Percentiles rank a stretch among this genome's conserved stretches.
Evolutionary conservation across 2,888 invertebrate species (phyloP).

Genomic region (Nomada goodeniana): DNA sequence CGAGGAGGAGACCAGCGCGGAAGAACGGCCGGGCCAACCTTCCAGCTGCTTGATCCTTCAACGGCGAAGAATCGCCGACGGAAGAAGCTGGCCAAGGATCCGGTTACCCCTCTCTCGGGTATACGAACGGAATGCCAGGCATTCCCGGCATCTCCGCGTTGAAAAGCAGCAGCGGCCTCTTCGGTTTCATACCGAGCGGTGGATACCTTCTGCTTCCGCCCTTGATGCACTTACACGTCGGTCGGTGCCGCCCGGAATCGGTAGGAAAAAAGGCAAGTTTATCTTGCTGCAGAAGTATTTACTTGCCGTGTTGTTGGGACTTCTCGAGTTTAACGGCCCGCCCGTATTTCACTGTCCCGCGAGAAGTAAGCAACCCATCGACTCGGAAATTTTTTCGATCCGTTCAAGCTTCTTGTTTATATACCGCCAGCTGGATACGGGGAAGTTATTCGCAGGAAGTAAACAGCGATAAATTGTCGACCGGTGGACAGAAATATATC

Average conservation of each 20-base stretch:
- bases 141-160: constrained; percentile 68
- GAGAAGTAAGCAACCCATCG: background rate
- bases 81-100: constrained; percentile 54
- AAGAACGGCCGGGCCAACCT: constrained; percentile 30
- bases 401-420: background rate
- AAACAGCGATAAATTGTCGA: constrained; percentile 14
- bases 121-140: constrained; percentile 69
- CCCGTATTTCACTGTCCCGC: constrained; percentile 2
- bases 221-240: constrained; percentile 48
- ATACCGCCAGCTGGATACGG: background rate
- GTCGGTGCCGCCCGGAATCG: constrained; percentile 1
- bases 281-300: constrained; percentile 28
- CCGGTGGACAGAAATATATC: background rate
- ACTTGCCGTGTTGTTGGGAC: background rate
- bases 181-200: constrained; percentile 68
- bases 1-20: constrained; percentile 37
- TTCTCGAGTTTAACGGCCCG: constrained; percentile 1
- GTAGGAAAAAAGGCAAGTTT: constrained; percentile 22
- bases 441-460: background rate
- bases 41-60: constrained; percentile 48
- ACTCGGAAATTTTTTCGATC: constrained; percentile 3
- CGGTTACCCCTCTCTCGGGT: constrained; percentile 57
- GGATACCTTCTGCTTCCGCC: constrained; percentile 40
- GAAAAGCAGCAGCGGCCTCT: constrained; percentile 67
- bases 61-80: constrained; percentile 65